phyloP scores from a whole-genome alignment of 1,140 invertebrate species.

The Limonius californicus region DNA sequence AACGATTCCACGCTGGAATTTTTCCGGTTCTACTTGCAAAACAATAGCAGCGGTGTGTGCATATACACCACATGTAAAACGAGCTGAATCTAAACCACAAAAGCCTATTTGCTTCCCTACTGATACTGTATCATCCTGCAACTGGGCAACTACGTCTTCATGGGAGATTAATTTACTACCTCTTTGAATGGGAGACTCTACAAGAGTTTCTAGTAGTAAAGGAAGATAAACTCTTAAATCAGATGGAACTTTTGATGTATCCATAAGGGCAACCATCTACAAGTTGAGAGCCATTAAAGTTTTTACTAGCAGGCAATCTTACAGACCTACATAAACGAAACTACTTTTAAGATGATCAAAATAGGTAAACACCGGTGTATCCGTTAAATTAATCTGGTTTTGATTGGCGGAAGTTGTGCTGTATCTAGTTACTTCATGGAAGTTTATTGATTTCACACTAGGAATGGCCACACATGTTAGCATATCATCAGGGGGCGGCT shows the following conservation, averaged over 20 bases:
- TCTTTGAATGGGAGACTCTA: constrained; percentile 61
- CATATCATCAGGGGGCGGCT: constrained; percentile 63
- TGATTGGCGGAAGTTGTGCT: constrained; percentile 53
- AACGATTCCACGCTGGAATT: constrained; percentile 70
- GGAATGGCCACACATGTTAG: constrained; percentile 68
- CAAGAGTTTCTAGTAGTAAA: constrained; percentile 65
- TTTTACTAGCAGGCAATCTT: too few species aligned
- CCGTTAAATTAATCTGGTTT: constrained; percentile 57
- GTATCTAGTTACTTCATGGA: constrained; percentile 63
- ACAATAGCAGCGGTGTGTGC: constrained; percentile 56
- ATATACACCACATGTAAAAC: constrained; percentile 54
- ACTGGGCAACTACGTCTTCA: constrained; percentile 69
- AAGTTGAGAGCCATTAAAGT: too few species aligned
- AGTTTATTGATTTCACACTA: constrained; percentile 62
- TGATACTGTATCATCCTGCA: constrained; percentile 69
- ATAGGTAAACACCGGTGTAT: constrained; percentile 71
- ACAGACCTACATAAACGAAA: constrained; percentile 80
- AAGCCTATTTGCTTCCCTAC: constrained; percentile 59
- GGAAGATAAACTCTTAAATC: constrained; percentile 67
- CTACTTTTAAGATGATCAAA: constrained; percentile 78
- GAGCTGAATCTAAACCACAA: constrained; percentile 24
- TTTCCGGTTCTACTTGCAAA: constrained; percentile 64
- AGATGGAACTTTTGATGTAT: constrained; percentile 61
- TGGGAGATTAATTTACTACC: constrained; percentile 60
- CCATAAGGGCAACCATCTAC: constrained; percentile 65